Conservation (phyloP, 2,113 vertebrate genomes). For the Mastomys coucha region DNA sequence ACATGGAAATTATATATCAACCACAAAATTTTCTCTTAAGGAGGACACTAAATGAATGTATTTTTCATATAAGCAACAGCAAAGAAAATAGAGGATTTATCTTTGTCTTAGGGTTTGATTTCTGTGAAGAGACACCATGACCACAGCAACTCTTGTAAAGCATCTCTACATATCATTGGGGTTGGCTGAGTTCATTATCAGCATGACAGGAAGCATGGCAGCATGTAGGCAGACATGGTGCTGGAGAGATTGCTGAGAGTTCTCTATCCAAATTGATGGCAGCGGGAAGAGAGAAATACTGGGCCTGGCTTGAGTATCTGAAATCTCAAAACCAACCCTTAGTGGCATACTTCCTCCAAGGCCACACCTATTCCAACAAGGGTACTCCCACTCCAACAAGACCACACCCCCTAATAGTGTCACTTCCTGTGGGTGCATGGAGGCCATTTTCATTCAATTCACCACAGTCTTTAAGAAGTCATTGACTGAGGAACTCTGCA, state of each 20-base stretch:
- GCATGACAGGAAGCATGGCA: not conserved
- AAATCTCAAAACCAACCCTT: not conserved
- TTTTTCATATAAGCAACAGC: not conserved
- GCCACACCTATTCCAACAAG: not conserved
- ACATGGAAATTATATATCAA: too few relatives aligned
- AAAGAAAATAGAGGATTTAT: not conserved
- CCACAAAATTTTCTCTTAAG: not conserved
- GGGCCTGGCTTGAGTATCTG: not conserved
- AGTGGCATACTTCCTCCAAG: not conserved
- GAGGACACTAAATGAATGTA: not conserved
- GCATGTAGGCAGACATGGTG: not conserved
- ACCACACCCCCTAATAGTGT: not conserved
- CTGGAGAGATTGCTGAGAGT: not conserved
- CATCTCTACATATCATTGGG: not conserved
- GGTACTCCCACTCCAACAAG: not conserved
- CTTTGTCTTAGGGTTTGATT: not conserved
- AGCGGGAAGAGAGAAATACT: not conserved
- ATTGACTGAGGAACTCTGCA: too few relatives aligned
- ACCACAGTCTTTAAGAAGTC: not conserved
- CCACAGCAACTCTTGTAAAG: not conserved
- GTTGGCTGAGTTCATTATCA: not conserved
- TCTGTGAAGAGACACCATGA: not conserved
- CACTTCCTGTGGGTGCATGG: not conserved
- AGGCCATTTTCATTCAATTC: not conserved
- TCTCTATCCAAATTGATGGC: not conserved